Percentiles rank a stretch among this genome's conserved stretches.
Evolutionary conservation across 2,113 vertebrate species (phyloP).

Genomic region (Cavia aperea): DNA sequence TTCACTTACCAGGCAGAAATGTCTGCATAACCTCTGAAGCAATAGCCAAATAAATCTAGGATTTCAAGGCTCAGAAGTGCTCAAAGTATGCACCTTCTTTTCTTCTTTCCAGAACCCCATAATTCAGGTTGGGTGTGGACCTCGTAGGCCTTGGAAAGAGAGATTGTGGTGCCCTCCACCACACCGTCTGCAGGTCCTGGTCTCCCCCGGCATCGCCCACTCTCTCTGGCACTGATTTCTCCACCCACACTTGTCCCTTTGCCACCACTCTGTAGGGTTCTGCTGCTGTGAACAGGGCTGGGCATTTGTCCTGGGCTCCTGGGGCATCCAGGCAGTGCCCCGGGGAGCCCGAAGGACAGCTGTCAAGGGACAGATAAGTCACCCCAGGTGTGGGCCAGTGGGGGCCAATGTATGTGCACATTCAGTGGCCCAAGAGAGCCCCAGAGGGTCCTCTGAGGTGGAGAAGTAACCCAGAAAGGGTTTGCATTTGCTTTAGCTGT

Average conservation of each 20-base stretch:
- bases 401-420: too few species aligned
- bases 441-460: too few species aligned
- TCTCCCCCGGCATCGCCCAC: fast-evolving
- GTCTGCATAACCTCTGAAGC: not conserved
- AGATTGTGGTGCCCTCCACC: not conserved
- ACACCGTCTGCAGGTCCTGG: not conserved
- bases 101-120: not conserved
- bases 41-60: not conserved
- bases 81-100: fast-evolving
- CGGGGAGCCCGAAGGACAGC: too few species aligned
- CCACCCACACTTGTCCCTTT: fast-evolving
- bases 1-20: not conserved
- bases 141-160: not conserved
- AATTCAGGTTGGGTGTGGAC: not conserved
- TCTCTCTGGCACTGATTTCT: not conserved
- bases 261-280: not conserved
- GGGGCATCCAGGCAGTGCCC: too few species aligned
- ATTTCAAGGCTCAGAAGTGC: not conserved
- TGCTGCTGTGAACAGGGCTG: too few species aligned
- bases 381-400: too few species aligned
- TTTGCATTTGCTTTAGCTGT: not conserved
- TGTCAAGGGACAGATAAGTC: too few species aligned
- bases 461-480: too few species aligned
- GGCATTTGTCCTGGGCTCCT: too few species aligned
- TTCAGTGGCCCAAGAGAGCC: too few species aligned